These are phyloP conservation scores for Columba livia DNA, from an alignment of 2,113 vertebrate genomes.

Conservation along the genomic window DNA sequence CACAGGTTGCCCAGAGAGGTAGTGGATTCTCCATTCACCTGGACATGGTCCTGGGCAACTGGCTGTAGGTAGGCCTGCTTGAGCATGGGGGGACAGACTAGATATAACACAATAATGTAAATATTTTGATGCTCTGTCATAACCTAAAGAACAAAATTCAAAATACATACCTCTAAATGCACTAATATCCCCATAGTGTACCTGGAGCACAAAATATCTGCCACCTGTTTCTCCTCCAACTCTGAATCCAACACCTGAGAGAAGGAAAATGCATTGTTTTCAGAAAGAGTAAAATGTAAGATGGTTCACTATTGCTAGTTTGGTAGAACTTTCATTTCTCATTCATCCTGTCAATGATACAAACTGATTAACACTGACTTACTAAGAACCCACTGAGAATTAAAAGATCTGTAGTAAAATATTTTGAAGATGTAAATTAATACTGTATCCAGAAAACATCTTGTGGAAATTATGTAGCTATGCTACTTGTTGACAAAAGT, in stretches of 20 bases:
- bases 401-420: background rate
- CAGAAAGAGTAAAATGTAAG: background rate
- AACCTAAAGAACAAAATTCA: background rate
- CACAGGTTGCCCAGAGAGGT: background rate
- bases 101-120: background rate
- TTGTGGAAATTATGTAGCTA: background rate
- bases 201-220: slow-evolving; percentile 93
- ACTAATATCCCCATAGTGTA: slow-evolving; percentile 91
- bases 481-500: background rate
- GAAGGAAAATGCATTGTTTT: background rate
- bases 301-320: background rate
- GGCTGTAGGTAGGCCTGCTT: background rate
- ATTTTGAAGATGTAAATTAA: background rate
- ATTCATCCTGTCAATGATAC: background rate
- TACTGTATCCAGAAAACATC: background rate
- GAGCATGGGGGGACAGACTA: background rate
- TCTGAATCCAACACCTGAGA: slow-evolving; percentile 91
- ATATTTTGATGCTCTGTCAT: background rate
- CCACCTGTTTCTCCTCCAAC: slow-evolving; percentile 87
- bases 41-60: background rate
- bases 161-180: slow-evolving; percentile 87
- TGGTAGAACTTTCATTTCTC: background rate
- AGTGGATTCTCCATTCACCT: background rate
- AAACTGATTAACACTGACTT: background rate
- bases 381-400: background rate